These are phyloP conservation scores for Ciconia nigra DNA, from an alignment of 2,797 vertebrate species.

Conservation along the genomic window DNA sequence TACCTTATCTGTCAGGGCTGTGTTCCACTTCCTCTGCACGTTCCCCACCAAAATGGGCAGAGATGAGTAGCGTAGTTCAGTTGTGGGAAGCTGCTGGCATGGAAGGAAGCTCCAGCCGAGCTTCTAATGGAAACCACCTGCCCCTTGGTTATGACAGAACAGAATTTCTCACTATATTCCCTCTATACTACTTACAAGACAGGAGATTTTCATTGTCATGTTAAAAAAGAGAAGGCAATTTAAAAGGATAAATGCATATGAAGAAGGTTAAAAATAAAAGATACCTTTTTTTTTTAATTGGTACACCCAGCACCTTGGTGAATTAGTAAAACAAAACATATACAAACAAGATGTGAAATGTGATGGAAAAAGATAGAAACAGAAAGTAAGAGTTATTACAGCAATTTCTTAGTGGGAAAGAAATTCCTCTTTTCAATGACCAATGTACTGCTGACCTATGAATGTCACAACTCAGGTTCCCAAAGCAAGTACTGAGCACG, in stretches of 20 bases:
- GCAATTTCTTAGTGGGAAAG: slow-evolving; percentile 1
- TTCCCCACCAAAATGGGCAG: background rate
- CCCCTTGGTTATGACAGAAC: background rate
- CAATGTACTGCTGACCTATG: background rate
- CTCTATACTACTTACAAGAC: background rate
- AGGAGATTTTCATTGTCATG: background rate
- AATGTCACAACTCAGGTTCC: slow-evolving; percentile 13
- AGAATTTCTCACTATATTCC: slow-evolving; percentile 5
- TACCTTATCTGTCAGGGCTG: background rate
- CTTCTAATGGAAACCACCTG: slow-evolving; percentile 43
- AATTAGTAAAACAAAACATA: slow-evolving; percentile 22
- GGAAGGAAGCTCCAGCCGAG: slow-evolving; percentile 48
- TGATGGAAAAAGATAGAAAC: slow-evolving; percentile 44
- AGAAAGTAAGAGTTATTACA: slow-evolving; percentile 40
- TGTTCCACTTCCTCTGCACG: background rate
- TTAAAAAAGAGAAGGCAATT: background rate
- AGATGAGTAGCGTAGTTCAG: background rate
- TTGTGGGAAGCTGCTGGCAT: slow-evolving; percentile 40
- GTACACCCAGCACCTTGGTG: background rate
- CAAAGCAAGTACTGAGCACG: background rate
- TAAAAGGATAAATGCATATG: background rate
- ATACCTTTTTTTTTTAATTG: background rate
- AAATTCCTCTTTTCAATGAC: slow-evolving; percentile 18
- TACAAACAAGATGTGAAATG: slow-evolving; percentile 17
- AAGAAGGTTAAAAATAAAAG: slow-evolving; percentile 4